These are phyloP conservation scores for Bostrychus sinensis DNA, from an alignment of 2,113 vertebrate genomes.

Conservation along the genomic window DNA sequence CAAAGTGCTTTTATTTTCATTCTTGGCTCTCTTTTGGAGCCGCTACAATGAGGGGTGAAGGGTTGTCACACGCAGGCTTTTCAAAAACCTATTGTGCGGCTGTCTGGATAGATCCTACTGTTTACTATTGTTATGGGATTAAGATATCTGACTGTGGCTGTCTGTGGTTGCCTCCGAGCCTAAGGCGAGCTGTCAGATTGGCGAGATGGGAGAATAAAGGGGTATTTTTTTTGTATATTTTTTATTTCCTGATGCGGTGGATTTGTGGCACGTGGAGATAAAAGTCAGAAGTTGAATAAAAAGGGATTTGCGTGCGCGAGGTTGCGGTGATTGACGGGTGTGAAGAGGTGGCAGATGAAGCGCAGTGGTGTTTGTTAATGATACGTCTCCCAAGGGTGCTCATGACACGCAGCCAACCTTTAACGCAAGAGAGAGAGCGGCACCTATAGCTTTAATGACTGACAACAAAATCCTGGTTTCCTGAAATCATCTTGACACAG, in stretches of 20 bases:
- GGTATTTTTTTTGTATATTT: background rate
- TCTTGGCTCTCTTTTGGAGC: background rate
- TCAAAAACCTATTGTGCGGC: constrained; percentile 44
- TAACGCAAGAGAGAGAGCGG: constrained; percentile 51
- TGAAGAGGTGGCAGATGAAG: constrained; percentile 43
- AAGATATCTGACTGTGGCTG: constrained; percentile 61
- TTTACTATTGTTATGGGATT: constrained; percentile 71
- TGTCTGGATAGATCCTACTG: constrained; percentile 26
- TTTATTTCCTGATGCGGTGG: constrained; percentile 35
- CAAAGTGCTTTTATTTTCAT: background rate
- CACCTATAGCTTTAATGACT: background rate
- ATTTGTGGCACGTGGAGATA: constrained; percentile 16
- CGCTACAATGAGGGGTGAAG: background rate
- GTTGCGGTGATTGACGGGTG: constrained; percentile 59
- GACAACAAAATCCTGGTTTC: too few relatives aligned
- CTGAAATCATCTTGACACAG: too few relatives aligned
- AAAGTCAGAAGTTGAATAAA: constrained; percentile 40
- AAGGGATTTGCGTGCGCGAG: background rate
- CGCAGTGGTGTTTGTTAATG: constrained; percentile 53
- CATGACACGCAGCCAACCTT: constrained; percentile 30
- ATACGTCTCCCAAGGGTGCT: constrained; percentile 43
- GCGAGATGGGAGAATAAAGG: constrained; percentile 2
- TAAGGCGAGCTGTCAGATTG: constrained; percentile 29
- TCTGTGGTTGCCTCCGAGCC: constrained; percentile 49
- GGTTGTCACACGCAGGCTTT: constrained; percentile 28